Base-by-base conservation (phyloP, 2,888 invertebrate genomes). In the Aphodius sticticus region DNA sequence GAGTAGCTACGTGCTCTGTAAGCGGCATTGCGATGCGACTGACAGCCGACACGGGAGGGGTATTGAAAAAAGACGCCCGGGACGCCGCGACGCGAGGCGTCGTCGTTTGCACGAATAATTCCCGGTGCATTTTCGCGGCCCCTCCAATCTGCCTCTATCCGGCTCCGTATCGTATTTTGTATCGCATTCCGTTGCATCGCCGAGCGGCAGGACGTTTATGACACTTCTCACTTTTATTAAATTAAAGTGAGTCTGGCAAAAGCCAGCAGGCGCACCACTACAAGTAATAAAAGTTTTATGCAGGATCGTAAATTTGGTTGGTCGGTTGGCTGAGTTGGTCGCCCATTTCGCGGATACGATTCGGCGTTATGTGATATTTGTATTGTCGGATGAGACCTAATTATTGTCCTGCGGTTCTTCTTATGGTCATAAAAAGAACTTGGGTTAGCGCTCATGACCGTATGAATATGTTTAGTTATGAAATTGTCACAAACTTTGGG, bases 211-310 rank as follows among this genome's bases (percentile, higher is more conserved):
- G 53, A 12, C 53, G 12, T 53, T 53, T 53, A 53, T 53, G 53
- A 53, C 53, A 53, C 53, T 53, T 53, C 53, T 53, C 53, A 53
- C 53, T 53, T 53, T 53, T 53, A 53, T 53, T 53, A 53, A 53
- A 53, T 53, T 53, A 53, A 53, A 53, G 53, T 53, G 53, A 53
- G 53, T 53, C 53, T 26, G 26, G 26, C 26, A 26, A 26, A 26
- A 26, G 26, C 26, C 26, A 26, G 26, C 53, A 9, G 53, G 2
- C 53, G 53, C 12, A 2, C 53, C 53, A 53, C 53, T 12, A 53
- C 53, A 53, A 53, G 53, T 5, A 53, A 53, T 53, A 53, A 53
- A 53, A 53, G 53, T 53, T 53, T 53, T 53, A 53, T 53, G 6
- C 53, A 3, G 26, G 26, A 53, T 12, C 53, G 53, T 53, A 53